Percentiles rank a stretch among this genome's conserved stretches.
Conservation (phyloP, 2,113 vertebrate species). For the Propithecus coquereli region DNA sequence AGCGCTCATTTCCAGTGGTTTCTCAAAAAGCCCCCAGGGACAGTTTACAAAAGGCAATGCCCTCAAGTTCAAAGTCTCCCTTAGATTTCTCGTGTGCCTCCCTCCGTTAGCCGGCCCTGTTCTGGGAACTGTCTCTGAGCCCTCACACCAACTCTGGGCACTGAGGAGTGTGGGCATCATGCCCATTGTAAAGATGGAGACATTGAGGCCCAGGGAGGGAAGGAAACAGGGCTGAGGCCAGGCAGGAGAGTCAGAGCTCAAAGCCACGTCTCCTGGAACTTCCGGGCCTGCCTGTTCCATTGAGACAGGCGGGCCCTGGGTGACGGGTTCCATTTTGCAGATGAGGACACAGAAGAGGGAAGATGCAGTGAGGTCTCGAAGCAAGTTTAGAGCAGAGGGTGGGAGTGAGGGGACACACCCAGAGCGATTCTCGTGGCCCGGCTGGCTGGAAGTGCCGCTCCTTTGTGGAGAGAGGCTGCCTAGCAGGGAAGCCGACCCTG, state of each 20-base stretch:
- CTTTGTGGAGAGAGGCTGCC: not conserved
- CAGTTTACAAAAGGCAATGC: not conserved
- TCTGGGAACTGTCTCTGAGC: accelerated
- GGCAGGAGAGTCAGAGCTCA: not conserved
- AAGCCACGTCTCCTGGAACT: not conserved
- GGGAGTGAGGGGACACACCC: not conserved
- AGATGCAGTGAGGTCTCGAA: accelerated
- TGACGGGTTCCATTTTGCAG: not conserved
- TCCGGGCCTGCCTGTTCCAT: accelerated
- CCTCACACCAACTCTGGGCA: not conserved
- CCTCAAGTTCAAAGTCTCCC: no score
- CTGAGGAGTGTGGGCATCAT: accelerated
- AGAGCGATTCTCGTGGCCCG: accelerated
- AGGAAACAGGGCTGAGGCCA: accelerated
- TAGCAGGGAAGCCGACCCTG: not conserved
- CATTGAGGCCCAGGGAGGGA: not conserved
- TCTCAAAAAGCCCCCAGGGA: not conserved
- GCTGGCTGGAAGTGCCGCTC: not conserved
- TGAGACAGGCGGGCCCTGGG: accelerated
- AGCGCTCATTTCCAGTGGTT: not conserved
- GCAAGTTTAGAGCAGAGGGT: accelerated
- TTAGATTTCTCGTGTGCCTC: accelerated
- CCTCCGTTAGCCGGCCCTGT: not conserved
- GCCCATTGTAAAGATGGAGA: not conserved
- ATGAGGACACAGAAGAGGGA: not conserved